Base-by-base conservation (phyloP, 1,140 invertebrate genomes). In the Camponotus floridanus region DNA sequence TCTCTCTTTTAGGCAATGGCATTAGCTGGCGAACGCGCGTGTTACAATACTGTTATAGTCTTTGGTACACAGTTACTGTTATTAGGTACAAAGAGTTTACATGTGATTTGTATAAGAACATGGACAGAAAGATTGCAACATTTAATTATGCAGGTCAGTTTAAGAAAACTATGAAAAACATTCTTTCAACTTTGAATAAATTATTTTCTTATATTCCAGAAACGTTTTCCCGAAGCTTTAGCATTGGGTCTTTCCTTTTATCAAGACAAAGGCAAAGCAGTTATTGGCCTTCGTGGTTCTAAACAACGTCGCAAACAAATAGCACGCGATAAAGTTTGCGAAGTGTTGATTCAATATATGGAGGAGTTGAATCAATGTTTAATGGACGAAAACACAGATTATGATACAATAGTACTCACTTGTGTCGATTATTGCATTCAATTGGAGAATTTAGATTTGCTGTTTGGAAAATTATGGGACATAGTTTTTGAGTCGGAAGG, bases 11-110 rank as follows among this genome's bases (percentile, higher is more conserved):
- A 97, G 97, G 98, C 98, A 0, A 95, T 98, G 83, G 97, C 97
- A 7, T 94, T 96, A 80, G 97, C 97, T 61, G 98, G 98, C 0
- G 97, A 98, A 93, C 96, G 97, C 91, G 98, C 98, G 8, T 99
- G 98, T 92, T 99, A 98, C 91, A 98, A 99, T 90, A 98, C 98
- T 21, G 96, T 99, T 26, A 96, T 98, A 78, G 97, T 97, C 73
- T 96, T 97, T 86, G 97, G 97, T 57, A 97, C 97, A 68, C 97
- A 98, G 89, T 93, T 99, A 13, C 96, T 99, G 76, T 91, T 99
- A 1, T 95, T 99, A 36, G 99, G 99, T 0, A 97, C 97, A 0
- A 97, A 97, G 90, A 97, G 97, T 65, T 96, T 99, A 64, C 97
- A 98, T 94, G 96, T 97, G 15, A 96, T 98, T 71, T 97, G 97